These are phyloP conservation scores for Pitangus sulphuratus DNA, from an alignment of 2,797 vertebrate genomes.

Conservation along the genomic window DNA sequence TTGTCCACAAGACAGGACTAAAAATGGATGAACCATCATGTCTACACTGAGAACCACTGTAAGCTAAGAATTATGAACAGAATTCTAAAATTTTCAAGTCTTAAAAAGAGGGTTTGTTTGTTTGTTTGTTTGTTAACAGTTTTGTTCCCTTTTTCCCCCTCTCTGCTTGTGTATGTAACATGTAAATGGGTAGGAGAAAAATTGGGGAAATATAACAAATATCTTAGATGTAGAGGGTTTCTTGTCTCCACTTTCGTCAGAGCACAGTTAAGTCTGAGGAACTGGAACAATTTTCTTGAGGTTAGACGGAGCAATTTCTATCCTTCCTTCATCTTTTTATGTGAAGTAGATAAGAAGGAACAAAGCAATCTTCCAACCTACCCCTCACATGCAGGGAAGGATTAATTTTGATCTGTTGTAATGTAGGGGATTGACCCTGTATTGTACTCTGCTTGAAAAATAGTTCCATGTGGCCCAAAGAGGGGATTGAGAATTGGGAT, in stretches of 20 bases:
- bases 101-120: not conserved
- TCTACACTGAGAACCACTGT: not conserved
- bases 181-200: not conserved
- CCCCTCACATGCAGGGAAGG: not conserved
- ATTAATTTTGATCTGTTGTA: not conserved
- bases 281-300: not conserved
- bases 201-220: not conserved
- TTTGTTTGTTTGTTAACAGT: not conserved
- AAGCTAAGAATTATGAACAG: not conserved
- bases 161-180: not conserved
- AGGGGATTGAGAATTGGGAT: not conserved
- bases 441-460: not conserved
- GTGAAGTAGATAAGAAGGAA: not conserved
- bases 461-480: not conserved
- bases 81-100: not conserved
- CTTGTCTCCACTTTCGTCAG: not conserved
- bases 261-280: not conserved
- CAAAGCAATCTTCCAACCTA: not conserved
- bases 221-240: not conserved
- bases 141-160: fast-evolving
- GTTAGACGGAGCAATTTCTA: not conserved
- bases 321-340: not conserved
- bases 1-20: not conserved
- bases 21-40: not conserved
- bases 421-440: not conserved